Evolutionary conservation across 1,140 invertebrate genomes (phyloP), one percentile per base, ranked within the genome.

Genomic region (Halesus radiatus): DNA sequence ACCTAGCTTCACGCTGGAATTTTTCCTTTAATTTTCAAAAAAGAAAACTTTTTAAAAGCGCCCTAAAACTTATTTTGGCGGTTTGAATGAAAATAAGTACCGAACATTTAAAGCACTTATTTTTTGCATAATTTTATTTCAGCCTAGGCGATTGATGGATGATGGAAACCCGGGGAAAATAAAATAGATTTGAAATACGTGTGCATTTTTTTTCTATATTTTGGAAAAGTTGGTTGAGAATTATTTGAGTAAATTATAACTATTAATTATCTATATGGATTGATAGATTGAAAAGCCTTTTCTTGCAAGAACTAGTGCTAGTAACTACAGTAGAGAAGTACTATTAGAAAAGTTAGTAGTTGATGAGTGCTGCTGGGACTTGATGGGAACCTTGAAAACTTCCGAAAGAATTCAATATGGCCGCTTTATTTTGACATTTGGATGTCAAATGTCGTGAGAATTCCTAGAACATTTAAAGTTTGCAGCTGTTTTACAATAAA

Each of bases 391-490:
- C 74, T 80, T 76, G 79, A 70, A 75, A 76, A 80, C 62, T 68
- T 80, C 50, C n/a, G 50, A 45, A 78, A 78, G 80, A 82, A 82
- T 82, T 76, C 81, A 82, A 82, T 64, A 82, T 89, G 87, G 87
- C 87, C 88, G 88, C 87, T 88, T 88, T 90, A 90, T 90, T 90
- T 90, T 90, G 89, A 90, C 89, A 88, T 89, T 88, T 89, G 86
- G 86, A 87, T 90, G 89, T 90, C 88, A 89, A 89, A 86, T 87
- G 88, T 89, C 88, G 88, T 89, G 88, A 88, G 87, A 88, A 87
- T 88, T 88, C 87, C 78, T 86, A 52, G 23, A 73, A 73, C 68
- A 66, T 72, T 73, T 53, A 53, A 62, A 60, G 53, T 74, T 54
- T 54, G 68, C 54, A 66, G 68, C 52, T 60, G 72, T 74, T 75